Base-by-base conservation (phyloP, 2,888 invertebrate species). In the Dynastes maya region DNA sequence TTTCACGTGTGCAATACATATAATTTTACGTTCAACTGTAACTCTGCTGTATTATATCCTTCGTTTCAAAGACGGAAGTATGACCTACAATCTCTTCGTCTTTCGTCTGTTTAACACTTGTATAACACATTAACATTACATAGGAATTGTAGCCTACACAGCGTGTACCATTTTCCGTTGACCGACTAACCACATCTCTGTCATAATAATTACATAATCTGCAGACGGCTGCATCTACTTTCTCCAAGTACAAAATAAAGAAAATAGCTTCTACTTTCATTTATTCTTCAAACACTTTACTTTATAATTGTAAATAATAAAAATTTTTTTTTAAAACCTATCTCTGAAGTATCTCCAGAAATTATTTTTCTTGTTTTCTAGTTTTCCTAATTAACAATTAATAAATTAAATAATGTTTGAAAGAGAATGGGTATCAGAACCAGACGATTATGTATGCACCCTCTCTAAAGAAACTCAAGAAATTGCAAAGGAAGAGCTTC, bases 401-500 rank as follows among this genome's bases (percentile, higher is more conserved):
- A 68, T 32, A 51, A 68, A 11, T 78, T 71, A 29, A n/a, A 79
- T 75, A 68, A 86, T 86, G 86, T 78, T 83, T 51, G 85, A 84
- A 61, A 81, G 83, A 49, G 87, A 91, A 83, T 91, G 91, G 90
- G 89, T 94, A 82, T 92, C 92, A 6, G 90, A 91, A 58, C 91
- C 91, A 0, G 94, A 95, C 82, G 91, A 91, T 29, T 95, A 95
- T 88, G 87, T 89, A 8, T 93, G 93, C 84, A 87, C 89, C 0
- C 89, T 95, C 55, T 89, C 92, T 0, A 88, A 89, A 70, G 93
- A 93, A 65, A 92, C 92, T 1, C 92, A 92, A 85, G 88, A 89
- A 76, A 87, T 94, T 4, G 95, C 95, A 0, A 91, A 91, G 83
- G 90, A 91, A 65, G 93, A 95, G 85, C 90, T 95, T 13, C 88